Evolutionary conservation across 2,888 invertebrate genomes (phyloP).

Genomic region (Agrilus mali): DNA sequence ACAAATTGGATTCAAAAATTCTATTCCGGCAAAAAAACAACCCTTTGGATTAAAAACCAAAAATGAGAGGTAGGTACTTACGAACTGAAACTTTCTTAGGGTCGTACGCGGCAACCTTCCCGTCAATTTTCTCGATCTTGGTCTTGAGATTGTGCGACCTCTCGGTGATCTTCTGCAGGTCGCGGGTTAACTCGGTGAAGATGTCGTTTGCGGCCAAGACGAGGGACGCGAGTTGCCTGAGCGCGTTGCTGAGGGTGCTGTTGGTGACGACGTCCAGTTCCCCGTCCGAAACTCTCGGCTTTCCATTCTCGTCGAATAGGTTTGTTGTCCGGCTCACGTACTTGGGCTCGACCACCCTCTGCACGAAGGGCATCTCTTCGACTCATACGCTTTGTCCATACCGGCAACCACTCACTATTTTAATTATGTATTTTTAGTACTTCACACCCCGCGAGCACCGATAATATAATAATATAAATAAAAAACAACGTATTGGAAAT

Average conservation of each 20-base stretch:
- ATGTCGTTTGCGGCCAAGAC: constrained; percentile 75
- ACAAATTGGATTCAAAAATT: no score
- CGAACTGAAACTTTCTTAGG: constrained; percentile 89
- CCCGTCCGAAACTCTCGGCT: constrained; percentile 49
- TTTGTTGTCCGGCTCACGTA: constrained; percentile 58
- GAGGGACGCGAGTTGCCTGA: constrained; percentile 75
- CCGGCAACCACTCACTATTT: no score
- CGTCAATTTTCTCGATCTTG: constrained; percentile 58
- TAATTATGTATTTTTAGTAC: no score
- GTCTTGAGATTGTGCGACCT: constrained; percentile 58
- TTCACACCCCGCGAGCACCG: no score
- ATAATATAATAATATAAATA: no score
- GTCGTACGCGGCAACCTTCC: constrained; percentile 60
- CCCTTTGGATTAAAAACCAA: no score
- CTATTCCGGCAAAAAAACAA: no score
- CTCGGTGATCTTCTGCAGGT: constrained; percentile 61
- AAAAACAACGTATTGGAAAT: no score
- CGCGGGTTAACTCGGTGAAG: constrained; percentile 66
- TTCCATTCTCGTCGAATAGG: constrained; percentile 46
- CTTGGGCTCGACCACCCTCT: constrained; percentile 71
- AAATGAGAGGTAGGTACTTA: constrained; percentile 47
- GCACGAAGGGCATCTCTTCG: constrained; percentile 73
- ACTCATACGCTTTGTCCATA: background rate
- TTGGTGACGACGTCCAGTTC: constrained; percentile 81
- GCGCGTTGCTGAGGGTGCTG: constrained; percentile 71